Evolutionary conservation across 2,113 vertebrate genomes (phyloP).

Genomic region (Syngnathus scovelli): DNA sequence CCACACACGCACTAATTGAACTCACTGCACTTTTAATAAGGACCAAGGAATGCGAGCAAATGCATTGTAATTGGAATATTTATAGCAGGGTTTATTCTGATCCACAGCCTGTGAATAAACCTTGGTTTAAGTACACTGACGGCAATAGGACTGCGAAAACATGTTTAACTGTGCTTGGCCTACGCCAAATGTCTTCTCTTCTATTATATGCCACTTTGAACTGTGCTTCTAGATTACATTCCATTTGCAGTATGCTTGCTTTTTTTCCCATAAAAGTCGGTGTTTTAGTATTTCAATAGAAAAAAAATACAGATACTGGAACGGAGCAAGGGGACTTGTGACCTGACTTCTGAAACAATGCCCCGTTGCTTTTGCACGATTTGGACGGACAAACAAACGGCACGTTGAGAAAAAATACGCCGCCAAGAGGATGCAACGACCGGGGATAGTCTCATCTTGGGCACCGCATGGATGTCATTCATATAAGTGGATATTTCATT

Average conservation of each 20-base stretch:
- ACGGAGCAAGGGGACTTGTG: not conserved
- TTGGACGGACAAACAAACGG: not conserved
- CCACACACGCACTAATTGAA: not conserved
- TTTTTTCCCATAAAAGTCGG: not conserved
- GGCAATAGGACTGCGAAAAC: constrained; percentile 29
- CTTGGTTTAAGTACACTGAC: constrained; percentile 19
- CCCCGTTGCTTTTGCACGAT: not conserved
- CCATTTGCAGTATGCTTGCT: not conserved
- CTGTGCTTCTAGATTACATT: not conserved
- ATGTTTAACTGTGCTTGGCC: constrained; percentile 12
- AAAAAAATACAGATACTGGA: not conserved
- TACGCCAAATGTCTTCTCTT: constrained; percentile 1
- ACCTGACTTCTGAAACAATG: not conserved
- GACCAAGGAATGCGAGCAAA: not conserved
- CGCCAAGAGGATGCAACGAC: not conserved
- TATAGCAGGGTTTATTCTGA: constrained; percentile 19
- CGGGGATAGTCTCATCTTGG: constrained; percentile 41
- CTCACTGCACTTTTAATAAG: not conserved
- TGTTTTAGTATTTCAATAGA: not conserved
- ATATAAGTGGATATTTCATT: constrained; percentile 17
- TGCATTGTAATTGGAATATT: constrained; percentile 21
- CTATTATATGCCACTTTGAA: not conserved
- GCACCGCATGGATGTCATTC: constrained; percentile 30
- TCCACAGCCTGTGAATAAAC: constrained; percentile 23
- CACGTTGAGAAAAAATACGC: not conserved